Evolutionary conservation across 1,140 invertebrate species (phyloP), one percentile per base, ranked within the genome.

Genomic region (Pseudomyrmex pallidus): DNA sequence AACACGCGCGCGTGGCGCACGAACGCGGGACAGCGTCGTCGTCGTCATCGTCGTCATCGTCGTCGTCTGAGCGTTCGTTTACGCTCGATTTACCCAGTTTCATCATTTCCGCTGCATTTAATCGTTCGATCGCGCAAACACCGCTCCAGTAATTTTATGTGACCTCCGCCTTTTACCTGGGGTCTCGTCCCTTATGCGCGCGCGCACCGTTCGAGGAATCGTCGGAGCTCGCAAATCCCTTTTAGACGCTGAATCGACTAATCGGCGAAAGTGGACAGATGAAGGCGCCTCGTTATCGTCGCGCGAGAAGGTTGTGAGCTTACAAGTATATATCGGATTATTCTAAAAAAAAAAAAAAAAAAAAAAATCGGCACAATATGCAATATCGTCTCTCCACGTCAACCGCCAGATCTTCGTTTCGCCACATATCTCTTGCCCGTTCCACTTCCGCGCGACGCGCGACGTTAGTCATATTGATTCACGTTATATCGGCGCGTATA

Each of bases 381-480:
- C 72, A 82, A 82, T 74, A 82, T 62, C 57, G 35, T 76, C n/a
- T 35, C 76, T 59, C 54, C 76, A 7, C 35, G 76, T 70, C 76
- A 80, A 72, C 50, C 57, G 76, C 52, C 76, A 70, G 66, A 35
- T 59, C 66, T 72, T 80, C 76, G 54, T 80, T 72, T 80, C 66
- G 76, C 54, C 54, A 70, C 54, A 70, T 12, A 80, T 72, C 44
- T 66, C 5, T 5, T 70, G 48, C 46, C 66, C 52, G 61, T 48
- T 2, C 76, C 54, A 48, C 12, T 25, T 57, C 66, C 76, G 66
- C 64, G 15, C 54, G 15, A 35, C 44, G 22, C 44, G 22, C 56
- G 66, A 80, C 54, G 76, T 70, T 72, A 70, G 76, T 80, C 76
- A 56, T 80, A 80, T 80, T 67, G 76, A 80, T 80, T 80, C 54